Conservation (phyloP, 2,113 vertebrate genomes). For the Myotis yumanensis region DNA sequence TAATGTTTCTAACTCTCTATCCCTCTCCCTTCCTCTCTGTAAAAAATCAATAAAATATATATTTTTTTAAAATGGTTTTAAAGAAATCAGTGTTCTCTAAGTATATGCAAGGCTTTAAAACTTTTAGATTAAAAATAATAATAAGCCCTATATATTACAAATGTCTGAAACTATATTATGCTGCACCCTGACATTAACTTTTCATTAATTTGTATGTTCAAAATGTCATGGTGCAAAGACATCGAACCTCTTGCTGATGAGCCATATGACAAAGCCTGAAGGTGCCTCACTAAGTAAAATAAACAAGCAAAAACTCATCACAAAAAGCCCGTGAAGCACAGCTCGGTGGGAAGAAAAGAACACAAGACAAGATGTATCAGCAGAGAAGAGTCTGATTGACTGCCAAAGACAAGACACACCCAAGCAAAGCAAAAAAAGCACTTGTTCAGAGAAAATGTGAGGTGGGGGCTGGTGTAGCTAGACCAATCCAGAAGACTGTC, state of each 20-base stretch:
- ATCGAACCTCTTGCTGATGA: neutral
- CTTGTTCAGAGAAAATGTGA: neutral
- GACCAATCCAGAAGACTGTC: neutral
- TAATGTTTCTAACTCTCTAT: too few species aligned
- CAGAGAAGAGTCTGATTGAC: neutral
- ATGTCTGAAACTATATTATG: neutral
- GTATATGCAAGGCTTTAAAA: neutral
- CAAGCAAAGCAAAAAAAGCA: neutral
- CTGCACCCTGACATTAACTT: neutral
- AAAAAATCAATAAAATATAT: too few species aligned
- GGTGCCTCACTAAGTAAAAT: neutral
- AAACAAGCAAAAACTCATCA: neutral
- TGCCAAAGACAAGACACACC: neutral
- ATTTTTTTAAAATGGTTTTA: too few species aligned
- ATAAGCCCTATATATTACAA: neutral
- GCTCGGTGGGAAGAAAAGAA: neutral
- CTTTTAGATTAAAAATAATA: neutral
- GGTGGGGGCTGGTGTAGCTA: neutral
- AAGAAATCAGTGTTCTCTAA: neutral
- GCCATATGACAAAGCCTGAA: neutral
- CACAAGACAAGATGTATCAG: neutral
- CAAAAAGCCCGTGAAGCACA: neutral
- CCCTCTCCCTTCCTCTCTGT: too few species aligned
- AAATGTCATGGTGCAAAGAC: neutral
- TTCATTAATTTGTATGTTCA: conserved; percentile 26